phyloP scores from a whole-genome alignment of 2,888 invertebrate genomes.

The Spialia ferax region DNA sequence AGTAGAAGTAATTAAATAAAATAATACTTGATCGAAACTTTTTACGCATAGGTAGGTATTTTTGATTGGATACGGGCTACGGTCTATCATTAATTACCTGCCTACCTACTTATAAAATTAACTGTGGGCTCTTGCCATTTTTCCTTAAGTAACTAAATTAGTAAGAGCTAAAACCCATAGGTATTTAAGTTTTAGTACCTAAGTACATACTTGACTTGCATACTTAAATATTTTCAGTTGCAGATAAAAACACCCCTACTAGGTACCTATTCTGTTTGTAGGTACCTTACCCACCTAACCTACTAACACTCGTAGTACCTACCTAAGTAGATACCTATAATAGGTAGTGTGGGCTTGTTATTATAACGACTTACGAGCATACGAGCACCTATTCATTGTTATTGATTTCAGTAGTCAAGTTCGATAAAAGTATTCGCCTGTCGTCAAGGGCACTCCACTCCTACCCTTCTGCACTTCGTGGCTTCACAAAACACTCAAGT shows the following conservation, averaged over 20 bases:
- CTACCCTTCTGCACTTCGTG: conserved; percentile 29
- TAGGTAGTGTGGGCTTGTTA: conserved; percentile 14
- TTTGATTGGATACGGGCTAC: no score
- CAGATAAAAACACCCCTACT: not conserved
- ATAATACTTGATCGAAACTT: no score
- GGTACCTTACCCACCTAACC: no score
- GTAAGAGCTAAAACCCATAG: not conserved
- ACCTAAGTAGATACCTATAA: no score
- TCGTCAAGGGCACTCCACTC: conserved; percentile 26
- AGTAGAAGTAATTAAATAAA: no score
- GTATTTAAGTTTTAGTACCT: not conserved
- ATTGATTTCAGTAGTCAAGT: conserved; percentile 33
- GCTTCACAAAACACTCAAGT: conserved; percentile 32
- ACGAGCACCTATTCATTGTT: conserved; percentile 23
- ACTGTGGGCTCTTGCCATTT: no score
- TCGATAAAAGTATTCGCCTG: conserved; percentile 25
- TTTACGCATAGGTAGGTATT: no score
- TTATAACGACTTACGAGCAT: no score
- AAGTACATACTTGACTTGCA: no score
- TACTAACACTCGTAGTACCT: no score
- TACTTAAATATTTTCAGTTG: not conserved
- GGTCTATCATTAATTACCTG: no score
- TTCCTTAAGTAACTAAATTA: not conserved
- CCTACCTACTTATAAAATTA: no score
- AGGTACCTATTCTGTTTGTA: not conserved